Evolutionary conservation across 1,140 invertebrate genomes (phyloP).

Genomic region (Ceratina calcarata): DNA sequence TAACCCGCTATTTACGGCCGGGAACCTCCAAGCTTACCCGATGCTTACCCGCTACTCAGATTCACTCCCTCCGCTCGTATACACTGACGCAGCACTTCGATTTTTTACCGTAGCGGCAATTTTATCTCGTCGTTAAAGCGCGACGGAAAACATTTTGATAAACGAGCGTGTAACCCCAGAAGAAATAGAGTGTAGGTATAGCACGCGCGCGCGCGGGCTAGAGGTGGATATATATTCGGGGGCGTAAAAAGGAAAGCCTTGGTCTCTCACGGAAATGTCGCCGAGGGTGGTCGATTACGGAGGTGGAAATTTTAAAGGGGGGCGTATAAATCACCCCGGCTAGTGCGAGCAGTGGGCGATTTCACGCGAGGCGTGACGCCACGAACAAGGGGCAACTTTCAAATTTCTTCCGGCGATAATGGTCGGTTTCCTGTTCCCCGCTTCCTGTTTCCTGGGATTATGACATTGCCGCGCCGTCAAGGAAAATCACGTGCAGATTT

Average conservation of each 20-base stretch:
- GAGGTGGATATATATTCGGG: no score
- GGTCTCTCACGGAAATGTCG: background rate
- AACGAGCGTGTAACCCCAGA: no score
- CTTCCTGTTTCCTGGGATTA: conserved; percentile 32
- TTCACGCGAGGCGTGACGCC: conserved; percentile 6
- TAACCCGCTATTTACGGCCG: background rate
- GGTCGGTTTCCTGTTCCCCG: conserved; percentile 41
- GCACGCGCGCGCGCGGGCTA: no score
- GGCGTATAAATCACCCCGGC: background rate
- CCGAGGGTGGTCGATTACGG: background rate
- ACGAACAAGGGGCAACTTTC: conserved; percentile 33
- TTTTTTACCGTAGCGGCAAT: no score
- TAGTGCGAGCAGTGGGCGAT: background rate
- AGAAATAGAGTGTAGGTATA: no score
- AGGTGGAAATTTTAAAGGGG: background rate
- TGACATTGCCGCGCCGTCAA: conserved; percentile 40
- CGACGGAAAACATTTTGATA: no score
- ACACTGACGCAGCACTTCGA: no score
- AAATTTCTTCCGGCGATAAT: conserved; percentile 57
- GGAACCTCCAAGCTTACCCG: background rate
- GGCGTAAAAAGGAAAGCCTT: no score
- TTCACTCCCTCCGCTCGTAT: background rate
- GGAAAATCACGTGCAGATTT: conserved; percentile 60
- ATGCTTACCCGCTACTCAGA: background rate
- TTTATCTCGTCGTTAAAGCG: no score